Conservation (phyloP, 23 tunicate genomes). For the Phallusia fumigata region DNA sequence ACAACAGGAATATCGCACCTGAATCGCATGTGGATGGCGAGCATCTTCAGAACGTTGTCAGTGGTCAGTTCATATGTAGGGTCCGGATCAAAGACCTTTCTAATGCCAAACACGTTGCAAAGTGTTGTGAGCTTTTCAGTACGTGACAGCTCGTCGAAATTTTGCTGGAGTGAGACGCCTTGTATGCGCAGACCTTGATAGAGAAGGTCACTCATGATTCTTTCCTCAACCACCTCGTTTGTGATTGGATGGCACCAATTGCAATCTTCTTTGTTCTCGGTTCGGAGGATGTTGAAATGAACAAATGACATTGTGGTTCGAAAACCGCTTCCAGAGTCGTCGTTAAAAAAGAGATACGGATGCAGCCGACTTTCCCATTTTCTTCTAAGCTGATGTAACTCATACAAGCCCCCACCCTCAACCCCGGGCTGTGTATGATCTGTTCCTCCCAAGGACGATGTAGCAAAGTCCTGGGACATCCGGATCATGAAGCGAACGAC, state of each 20-base stretch:
- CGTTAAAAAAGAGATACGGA: slow-evolving; percentile 70
- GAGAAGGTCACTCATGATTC: slow-evolving; percentile 19
- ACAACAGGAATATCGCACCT: slow-evolving; percentile 67
- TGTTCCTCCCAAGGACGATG: slow-evolving; percentile 49
- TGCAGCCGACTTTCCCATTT: slow-evolving; percentile 61
- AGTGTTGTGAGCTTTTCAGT: slow-evolving; percentile 35
- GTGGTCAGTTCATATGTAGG: slow-evolving; percentile 77
- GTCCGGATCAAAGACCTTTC: slow-evolving; percentile 40
- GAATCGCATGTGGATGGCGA: slow-evolving; percentile 74
- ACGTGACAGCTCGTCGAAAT: slow-evolving; percentile 37
- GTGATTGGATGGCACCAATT: slow-evolving; percentile 49
- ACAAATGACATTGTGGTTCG: slow-evolving; percentile 54
- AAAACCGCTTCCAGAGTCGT: slow-evolving; percentile 18
- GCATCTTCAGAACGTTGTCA: slow-evolving; percentile 72
- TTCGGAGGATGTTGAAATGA: slow-evolving; percentile 10
- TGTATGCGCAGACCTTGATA: slow-evolving; percentile 22
- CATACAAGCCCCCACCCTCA: slow-evolving; percentile 11
- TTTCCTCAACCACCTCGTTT: slow-evolving; percentile 28
- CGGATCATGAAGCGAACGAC: slow-evolving; percentile 73
- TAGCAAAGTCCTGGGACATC: slow-evolving; percentile 83
- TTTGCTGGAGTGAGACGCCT: slow-evolving; percentile 21
- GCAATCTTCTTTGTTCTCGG: slow-evolving; percentile 32
- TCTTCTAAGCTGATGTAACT: slow-evolving; percentile 52
- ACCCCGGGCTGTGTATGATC: slow-evolving; percentile 9
- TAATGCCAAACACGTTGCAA: slow-evolving; percentile 42